A percentile compares a stretch with the other conserved stretches of the same genome.
Conservation (phyloP, 2,797 vertebrate species). For the Myotis pilosus region DNA sequence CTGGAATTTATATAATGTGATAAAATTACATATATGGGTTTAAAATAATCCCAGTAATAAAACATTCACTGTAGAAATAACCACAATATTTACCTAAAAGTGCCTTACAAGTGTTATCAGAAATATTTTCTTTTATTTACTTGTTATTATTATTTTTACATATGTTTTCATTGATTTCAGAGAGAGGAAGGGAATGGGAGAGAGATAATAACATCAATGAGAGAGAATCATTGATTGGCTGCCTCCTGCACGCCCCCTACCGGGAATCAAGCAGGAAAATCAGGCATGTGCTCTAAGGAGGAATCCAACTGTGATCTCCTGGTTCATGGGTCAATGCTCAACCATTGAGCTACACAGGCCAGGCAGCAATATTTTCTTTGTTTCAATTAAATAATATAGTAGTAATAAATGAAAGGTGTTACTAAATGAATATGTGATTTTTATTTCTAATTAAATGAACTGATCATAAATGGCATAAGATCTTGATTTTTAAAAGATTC, state of each 20-base stretch:
- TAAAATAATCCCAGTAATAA: background rate
- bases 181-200: no score
- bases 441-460: background rate
- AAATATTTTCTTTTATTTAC: background rate
- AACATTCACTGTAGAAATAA: background rate
- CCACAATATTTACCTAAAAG: background rate
- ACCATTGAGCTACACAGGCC: no score
- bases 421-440: background rate
- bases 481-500: background rate
- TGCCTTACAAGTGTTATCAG: background rate
- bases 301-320: no score
- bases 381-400: background rate
- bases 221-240: no score
- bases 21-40: background rate
- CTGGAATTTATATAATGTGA: background rate
- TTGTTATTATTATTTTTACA: no score
- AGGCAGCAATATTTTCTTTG: background rate
- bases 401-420: background rate
- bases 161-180: no score
- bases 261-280: no score
- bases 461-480: background rate
- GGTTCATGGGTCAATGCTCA: no score
- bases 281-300: no score
- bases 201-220: no score
- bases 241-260: no score